phyloP scores from a whole-genome alignment of 1,140 invertebrate genomes.

The Drosophila melanogaster region DNA sequence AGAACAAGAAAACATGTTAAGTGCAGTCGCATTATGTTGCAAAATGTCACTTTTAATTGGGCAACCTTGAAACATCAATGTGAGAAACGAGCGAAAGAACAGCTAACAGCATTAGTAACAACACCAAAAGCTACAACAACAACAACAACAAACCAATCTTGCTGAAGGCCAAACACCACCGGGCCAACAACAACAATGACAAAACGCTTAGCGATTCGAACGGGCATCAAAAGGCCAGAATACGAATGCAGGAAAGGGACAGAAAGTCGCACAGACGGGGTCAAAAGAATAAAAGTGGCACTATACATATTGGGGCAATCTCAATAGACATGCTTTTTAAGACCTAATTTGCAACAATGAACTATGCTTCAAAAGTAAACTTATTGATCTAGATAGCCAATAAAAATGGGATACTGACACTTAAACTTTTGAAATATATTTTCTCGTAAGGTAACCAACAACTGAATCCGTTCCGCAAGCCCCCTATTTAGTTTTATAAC shows the following conservation, averaged over 20 bases:
- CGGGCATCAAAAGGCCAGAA: constrained; percentile 61
- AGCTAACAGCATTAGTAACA: constrained; percentile 60
- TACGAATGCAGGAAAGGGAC: constrained; percentile 43
- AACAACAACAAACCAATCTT: constrained; percentile 55
- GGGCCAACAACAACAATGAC: constrained; percentile 37
- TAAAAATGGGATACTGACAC: too few relatives aligned
- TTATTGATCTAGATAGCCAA: too few relatives aligned
- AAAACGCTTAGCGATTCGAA: constrained; percentile 63
- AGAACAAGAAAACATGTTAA: constrained; percentile 79
- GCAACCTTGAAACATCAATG: constrained; percentile 82
- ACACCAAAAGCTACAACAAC: constrained; percentile 35
- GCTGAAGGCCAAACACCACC: constrained; percentile 59
- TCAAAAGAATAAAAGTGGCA: constrained; percentile 19
- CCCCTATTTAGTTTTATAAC: not conserved
- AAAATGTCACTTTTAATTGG: constrained; percentile 83
- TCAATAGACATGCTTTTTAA: not conserved
- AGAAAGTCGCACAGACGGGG: constrained; percentile 43
- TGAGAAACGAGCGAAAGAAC: constrained; percentile 81
- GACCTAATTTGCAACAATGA: too few relatives aligned
- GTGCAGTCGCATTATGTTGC: constrained; percentile 81
- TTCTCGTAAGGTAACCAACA: too few relatives aligned
- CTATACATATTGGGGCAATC: not conserved
- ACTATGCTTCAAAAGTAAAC: too few relatives aligned
- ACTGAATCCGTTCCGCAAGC: not conserved
- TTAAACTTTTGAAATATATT: too few relatives aligned